Conservation (phyloP, 2,888 invertebrate genomes). For the Volucella zonaria region DNA sequence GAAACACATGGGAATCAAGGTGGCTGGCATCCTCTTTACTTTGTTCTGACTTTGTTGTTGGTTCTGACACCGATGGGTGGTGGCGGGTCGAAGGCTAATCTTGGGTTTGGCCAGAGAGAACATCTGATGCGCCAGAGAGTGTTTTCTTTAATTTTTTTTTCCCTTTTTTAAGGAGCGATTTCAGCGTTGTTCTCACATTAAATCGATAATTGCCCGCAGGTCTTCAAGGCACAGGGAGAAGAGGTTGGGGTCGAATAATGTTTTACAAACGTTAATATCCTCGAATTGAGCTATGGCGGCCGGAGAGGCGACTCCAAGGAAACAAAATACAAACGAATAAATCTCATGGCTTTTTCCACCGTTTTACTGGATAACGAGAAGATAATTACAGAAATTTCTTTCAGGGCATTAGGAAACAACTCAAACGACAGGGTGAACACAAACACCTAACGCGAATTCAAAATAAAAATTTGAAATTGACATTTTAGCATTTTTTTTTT, state of each 20-base stretch:
- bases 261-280: slow-evolving; percentile 66
- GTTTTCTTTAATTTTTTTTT: background rate
- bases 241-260: slow-evolving; percentile 32
- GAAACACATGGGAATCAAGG: slow-evolving; percentile 64
- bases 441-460: too few relatives aligned
- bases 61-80: too few relatives aligned
- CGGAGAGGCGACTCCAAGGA: slow-evolving; percentile 21
- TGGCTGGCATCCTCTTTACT: slow-evolving; percentile 49
- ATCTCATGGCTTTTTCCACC: slow-evolving; percentile 62
- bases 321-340: slow-evolving; percentile 64
- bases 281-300: slow-evolving; percentile 50
- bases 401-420: slow-evolving; percentile 9
- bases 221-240: background rate
- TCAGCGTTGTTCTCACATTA: slow-evolving; percentile 58
- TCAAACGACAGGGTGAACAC: too few relatives aligned
- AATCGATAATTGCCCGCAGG: slow-evolving; percentile 66
- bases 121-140: slow-evolving; percentile 25
- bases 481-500: too few relatives aligned
- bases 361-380: slow-evolving; percentile 62
- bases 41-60: background rate
- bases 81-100: slow-evolving; percentile 45
- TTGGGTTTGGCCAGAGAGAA: slow-evolving; percentile 31
- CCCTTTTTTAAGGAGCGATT: slow-evolving; percentile 9
- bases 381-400: slow-evolving; percentile 64
- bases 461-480: too few relatives aligned